phyloP scores from a whole-genome alignment of 64 coral and sea anemone genomes.

The Catalaphyllia jardinei region DNA sequence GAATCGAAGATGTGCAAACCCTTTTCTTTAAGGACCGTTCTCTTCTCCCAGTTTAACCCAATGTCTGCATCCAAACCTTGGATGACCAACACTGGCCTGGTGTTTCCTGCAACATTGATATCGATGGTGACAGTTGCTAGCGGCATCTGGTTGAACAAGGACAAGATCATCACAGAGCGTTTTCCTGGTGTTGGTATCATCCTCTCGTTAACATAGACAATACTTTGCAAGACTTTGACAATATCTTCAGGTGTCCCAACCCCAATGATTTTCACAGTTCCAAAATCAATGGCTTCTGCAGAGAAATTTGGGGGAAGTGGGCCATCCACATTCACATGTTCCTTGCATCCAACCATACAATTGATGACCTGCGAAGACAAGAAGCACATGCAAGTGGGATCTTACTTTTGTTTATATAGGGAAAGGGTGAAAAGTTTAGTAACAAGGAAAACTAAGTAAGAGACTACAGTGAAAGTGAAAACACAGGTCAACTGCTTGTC shows the following conservation, averaged over 20 bases:
- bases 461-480: too few relatives aligned
- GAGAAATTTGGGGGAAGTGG: conserved; percentile 61
- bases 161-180: conserved; percentile 34
- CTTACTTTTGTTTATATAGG: not conserved
- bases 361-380: conserved; percentile 40
- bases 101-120: conserved; percentile 65
- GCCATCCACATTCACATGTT: conserved; percentile 79
- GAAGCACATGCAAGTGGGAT: not conserved
- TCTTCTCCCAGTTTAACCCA: conserved; percentile 35
- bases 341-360: conserved; percentile 77
- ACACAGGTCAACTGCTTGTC: too few relatives aligned
- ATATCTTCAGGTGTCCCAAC: conserved; percentile 71
- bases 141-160: conserved; percentile 13
- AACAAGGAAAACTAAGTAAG: too few relatives aligned
- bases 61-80: conserved; percentile 59
- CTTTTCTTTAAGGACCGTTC: conserved; percentile 38
- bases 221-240: conserved; percentile 45
- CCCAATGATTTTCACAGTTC: conserved; percentile 54
- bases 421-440: not conserved
- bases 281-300: conserved; percentile 36
- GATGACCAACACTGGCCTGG: conserved; percentile 57
- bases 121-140: conserved; percentile 37
- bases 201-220: conserved; percentile 82
- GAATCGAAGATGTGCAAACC: conserved; percentile 64
- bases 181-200: conserved; percentile 69